Percentiles rank a stretch among this genome's conserved stretches.
phyloP scores from a whole-genome alignment of 2,797 vertebrate genomes.

The Ficedula albicollis region DNA sequence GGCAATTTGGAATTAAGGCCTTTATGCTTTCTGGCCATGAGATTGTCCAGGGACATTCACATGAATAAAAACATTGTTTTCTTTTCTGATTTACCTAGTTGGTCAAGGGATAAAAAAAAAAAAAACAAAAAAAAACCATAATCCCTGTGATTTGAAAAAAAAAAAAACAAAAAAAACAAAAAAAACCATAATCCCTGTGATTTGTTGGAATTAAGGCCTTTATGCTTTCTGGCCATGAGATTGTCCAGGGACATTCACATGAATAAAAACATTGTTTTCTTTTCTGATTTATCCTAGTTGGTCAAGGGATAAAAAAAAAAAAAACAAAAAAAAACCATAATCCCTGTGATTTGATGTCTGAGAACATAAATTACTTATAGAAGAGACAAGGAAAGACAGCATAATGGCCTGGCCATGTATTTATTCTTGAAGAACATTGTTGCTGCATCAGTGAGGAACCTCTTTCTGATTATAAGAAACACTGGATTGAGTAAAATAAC shows the following conservation, averaged over 20 bases:
- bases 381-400: background rate
- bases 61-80: background rate
- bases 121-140: no score
- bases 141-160: background rate
- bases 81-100: background rate
- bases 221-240: background rate
- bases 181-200: no score
- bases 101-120: background rate
- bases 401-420: background rate
- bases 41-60: background rate
- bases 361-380: background rate
- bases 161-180: no score
- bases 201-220: background rate
- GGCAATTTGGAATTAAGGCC: background rate
- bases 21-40: background rate
- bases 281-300: background rate
- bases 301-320: background rate
- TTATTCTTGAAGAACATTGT: background rate
- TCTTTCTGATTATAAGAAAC: background rate
- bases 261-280: background rate
- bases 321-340: no score
- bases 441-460: accelerated
- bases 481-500: background rate
- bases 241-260: background rate
- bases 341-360: background rate